Evolutionary conservation across 1,140 invertebrate genomes (phyloP), one percentile per base, ranked within the genome.

Genomic region (Lordiphosa stackelbergi): DNA sequence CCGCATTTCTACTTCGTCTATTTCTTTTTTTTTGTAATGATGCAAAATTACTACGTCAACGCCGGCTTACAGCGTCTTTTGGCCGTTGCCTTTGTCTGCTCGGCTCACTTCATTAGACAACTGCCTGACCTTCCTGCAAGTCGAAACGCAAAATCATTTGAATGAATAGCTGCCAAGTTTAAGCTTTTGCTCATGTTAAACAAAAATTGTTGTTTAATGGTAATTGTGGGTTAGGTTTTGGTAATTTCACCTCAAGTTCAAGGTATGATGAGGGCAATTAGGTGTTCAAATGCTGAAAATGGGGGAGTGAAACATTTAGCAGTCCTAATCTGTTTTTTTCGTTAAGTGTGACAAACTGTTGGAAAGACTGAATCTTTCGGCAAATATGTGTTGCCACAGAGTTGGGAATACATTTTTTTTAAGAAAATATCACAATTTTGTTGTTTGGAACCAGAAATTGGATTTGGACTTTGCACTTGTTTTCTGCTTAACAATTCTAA

Each of bases 21-120:
- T 3, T 19, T 31, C 8, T 42, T 24, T 24, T 24, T 24, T 24
- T 0, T 51, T 41, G 63, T 72, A 69, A 72, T 81, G 68, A 72
- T 68, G 55, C 53, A 64, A 79, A 81, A 79, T 81, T 79, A 75
- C 63, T 58, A 69, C 68, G 71, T 81, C 71, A 83, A 83, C 63
- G 57, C 47, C 57, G 68, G 56, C 51, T 73, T 69, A 53, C 45
- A 60, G 45, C 12, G n/a, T 45, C 41, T 9, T 13, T 43, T 40
- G 31, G 28, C 36, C 41, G 42, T 53, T 68, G 19, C 52, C 60
- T 37, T 52, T 53, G 46, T 58, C 47, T 47, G 53, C 31, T 51
- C 31, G 22, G 47, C 42, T 58, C 40, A 58, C 66, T 72, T 74
- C 55, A 66, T 74, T 66, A 63, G 51, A 22, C 43, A 31, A 31